Conservation (phyloP, 1,140 invertebrate genomes). For the Drosophila bifasciata region DNA sequence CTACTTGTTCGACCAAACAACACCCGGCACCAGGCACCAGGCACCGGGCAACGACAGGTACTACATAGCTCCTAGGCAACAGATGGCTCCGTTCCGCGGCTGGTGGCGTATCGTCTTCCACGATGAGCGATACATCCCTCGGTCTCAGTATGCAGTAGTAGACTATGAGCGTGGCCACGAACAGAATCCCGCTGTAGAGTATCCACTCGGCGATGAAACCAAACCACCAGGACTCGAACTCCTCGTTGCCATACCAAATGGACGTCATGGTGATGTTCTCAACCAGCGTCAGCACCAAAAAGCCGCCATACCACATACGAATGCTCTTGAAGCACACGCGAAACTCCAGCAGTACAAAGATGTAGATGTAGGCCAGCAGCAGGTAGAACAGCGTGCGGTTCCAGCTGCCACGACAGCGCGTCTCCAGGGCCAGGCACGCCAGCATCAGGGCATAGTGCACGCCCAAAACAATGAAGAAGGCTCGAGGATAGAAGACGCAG, state of each 20-base stretch:
- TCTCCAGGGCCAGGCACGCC: conserved; percentile 86
- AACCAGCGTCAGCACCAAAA: conserved; percentile 87
- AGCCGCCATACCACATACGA: conserved; percentile 87
- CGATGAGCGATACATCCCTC: conserved; percentile 84
- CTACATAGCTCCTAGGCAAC: conserved; percentile 52
- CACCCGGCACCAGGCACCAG: background rate
- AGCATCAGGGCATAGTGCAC: conserved; percentile 87
- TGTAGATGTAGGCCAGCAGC: conserved; percentile 89
- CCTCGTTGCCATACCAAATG: conserved; percentile 87
- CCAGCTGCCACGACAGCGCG: conserved; percentile 85
- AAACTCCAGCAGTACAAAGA: conserved; percentile 90
- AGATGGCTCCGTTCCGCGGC: background rate
- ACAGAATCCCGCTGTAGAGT: conserved; percentile 84
- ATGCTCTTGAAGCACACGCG: conserved; percentile 90
- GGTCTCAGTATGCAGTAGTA: conserved; percentile 86
- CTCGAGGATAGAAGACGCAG: conserved; percentile 87
- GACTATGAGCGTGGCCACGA: conserved; percentile 85
- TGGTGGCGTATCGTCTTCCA: conserved; percentile 52
- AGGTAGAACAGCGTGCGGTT: conserved; percentile 86
- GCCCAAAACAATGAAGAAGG: conserved; percentile 86
- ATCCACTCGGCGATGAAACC: conserved; percentile 85
- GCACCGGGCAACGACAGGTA: conserved; percentile 26
- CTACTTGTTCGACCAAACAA: conserved; percentile 41
- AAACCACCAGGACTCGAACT: conserved; percentile 87
- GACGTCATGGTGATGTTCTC: conserved; percentile 88